Percentiles rank a stretch among this genome's conserved stretches.
phyloP scores from a whole-genome alignment of 2,888 invertebrate species.

The Lypha dubia region DNA sequence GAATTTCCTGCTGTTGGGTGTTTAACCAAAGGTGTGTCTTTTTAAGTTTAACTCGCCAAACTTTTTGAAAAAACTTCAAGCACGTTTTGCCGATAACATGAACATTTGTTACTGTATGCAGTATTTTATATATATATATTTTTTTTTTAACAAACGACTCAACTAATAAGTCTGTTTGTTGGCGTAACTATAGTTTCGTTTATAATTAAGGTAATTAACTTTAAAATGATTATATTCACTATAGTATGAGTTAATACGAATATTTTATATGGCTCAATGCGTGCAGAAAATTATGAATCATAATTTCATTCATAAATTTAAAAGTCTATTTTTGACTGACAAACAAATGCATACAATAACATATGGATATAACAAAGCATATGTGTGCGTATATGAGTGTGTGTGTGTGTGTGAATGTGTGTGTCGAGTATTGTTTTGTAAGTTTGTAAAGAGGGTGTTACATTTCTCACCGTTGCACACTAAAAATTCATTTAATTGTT shows the following conservation, averaged over 20 bases:
- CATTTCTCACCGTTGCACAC: slow-evolving; percentile 62
- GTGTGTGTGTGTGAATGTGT: background rate
- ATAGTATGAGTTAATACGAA: slow-evolving; percentile 29
- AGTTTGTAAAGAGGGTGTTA: slow-evolving; percentile 58
- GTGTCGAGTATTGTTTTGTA: background rate
- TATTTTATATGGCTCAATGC: slow-evolving; percentile 78
- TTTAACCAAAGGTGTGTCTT: slow-evolving; percentile 65
- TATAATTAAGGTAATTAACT: slow-evolving; percentile 73
- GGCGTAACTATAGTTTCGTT: slow-evolving; percentile 49
- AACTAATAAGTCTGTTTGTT: slow-evolving; percentile 23
- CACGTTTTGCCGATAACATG: slow-evolving; percentile 38
- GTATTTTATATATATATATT: background rate
- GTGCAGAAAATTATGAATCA: slow-evolving; percentile 80
- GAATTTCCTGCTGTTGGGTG: background rate
- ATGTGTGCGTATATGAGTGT: background rate
- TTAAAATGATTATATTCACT: slow-evolving; percentile 25
- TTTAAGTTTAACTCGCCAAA: background rate
- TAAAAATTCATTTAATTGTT: slow-evolving; percentile 49
- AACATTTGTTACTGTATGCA: slow-evolving; percentile 24
- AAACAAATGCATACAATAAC: no score
- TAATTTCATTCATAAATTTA: slow-evolving; percentile 43
- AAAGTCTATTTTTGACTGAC: slow-evolving; percentile 1
- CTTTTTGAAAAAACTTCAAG: slow-evolving; percentile 60
- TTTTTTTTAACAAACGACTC: slow-evolving; percentile 11
- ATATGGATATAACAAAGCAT: no score